phyloP scores from a whole-genome alignment of 2,113 vertebrate genomes.

The Seriola quinqueradiata region DNA sequence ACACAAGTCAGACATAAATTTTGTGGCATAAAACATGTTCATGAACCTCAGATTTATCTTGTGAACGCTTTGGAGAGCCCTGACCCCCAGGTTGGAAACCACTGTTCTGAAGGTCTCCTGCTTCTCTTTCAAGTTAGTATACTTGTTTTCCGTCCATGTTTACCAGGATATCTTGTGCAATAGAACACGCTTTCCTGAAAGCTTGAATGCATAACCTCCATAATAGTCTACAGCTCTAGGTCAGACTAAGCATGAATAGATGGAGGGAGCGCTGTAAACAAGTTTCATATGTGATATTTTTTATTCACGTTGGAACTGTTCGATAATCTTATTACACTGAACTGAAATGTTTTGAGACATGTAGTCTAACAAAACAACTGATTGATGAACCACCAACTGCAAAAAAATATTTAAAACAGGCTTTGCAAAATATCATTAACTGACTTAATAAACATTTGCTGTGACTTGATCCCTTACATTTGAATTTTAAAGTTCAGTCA shows the following conservation, averaged over 20 bases:
- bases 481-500: too few relatives aligned
- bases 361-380: neutral
- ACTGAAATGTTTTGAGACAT: neutral
- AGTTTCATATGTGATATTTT: neutral
- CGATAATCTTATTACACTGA: too few relatives aligned
- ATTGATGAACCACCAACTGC: too few relatives aligned
- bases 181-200: neutral
- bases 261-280: neutral
- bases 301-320: neutral
- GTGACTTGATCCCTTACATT: too few relatives aligned
- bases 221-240: neutral
- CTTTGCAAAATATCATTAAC: too few relatives aligned
- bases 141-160: neutral
- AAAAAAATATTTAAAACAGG: too few relatives aligned
- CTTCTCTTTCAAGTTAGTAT: neutral
- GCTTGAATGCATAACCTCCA: neutral
- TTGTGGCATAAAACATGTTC: too few relatives aligned
- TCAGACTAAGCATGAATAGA: neutral
- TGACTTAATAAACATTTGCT: too few relatives aligned
- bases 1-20: too few relatives aligned
- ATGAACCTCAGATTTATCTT: too few relatives aligned
- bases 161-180: neutral
- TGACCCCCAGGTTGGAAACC: neutral
- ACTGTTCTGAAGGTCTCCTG: neutral
- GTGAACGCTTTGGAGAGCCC: too few relatives aligned